These are phyloP conservation scores for Zonitis immaculata DNA, from an alignment of 2,888 invertebrate genomes.

Conservation along the genomic window DNA sequence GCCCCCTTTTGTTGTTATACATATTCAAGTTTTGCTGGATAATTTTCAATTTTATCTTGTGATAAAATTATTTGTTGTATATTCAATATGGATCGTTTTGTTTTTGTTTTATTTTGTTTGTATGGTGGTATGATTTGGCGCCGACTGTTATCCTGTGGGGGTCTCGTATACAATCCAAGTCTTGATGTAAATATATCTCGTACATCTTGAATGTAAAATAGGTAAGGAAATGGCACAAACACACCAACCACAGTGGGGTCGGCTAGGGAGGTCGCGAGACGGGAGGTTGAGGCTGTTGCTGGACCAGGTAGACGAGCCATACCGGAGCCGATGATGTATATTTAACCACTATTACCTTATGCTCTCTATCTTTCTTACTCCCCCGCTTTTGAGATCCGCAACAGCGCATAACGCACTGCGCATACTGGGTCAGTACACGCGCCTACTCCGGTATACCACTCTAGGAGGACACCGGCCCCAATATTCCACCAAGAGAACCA, in stretches of 20 bases:
- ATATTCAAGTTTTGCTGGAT: no score
- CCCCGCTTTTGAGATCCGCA: slow-evolving; percentile 37
- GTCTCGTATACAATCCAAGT: slow-evolving; percentile 22
- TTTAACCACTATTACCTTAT: slow-evolving; percentile 25
- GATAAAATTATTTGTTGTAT: background rate
- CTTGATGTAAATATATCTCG: slow-evolving; percentile 32
- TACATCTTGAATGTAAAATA: slow-evolving; percentile 37
- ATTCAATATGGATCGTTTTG: background rate
- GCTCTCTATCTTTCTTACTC: slow-evolving; percentile 36
- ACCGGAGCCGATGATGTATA: slow-evolving; percentile 29
- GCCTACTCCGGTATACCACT: slow-evolving; percentile 28
- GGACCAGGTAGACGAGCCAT: slow-evolving; percentile 23
- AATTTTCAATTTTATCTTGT: no score
- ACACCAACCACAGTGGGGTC: slow-evolving; percentile 21
- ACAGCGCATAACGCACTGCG: slow-evolving; percentile 41
- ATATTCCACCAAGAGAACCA: background rate
- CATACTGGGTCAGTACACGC: slow-evolving; percentile 40
- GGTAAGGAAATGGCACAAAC: slow-evolving; percentile 33
- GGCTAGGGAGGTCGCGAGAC: slow-evolving; percentile 30
- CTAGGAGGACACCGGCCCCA: slow-evolving; percentile 7
- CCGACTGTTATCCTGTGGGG: slow-evolving; percentile 16
- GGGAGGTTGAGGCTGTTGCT: slow-evolving; percentile 31
- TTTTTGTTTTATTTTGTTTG: slow-evolving; percentile 7
- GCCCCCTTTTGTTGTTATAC: background rate
- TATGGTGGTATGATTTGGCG: slow-evolving; percentile 7